phyloP scores from a whole-genome alignment of 2,797 vertebrate genomes.

The Hozukius guyotensis region DNA sequence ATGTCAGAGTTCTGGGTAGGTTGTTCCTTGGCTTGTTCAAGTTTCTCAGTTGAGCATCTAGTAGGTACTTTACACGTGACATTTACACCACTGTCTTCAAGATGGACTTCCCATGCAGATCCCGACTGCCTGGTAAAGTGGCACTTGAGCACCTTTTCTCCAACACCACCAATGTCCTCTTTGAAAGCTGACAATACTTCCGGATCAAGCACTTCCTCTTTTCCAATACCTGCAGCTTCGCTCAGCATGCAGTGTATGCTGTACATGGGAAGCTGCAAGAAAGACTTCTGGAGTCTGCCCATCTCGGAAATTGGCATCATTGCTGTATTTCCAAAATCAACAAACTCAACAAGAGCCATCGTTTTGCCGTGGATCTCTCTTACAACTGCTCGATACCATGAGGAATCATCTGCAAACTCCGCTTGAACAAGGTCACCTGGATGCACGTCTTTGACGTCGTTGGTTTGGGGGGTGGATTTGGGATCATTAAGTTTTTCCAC shows the following conservation, averaged over 20 bases:
- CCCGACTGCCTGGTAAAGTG: conserved; percentile 84
- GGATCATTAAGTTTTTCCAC: conserved; percentile 85
- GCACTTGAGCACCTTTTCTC: conserved; percentile 78
- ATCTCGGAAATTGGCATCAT: conserved; percentile 76
- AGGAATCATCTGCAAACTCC: conserved; percentile 87
- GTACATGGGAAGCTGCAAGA: conserved; percentile 78
- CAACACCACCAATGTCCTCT: conserved; percentile 72
- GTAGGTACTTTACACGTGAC: conserved; percentile 70
- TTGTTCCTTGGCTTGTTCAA: conserved; percentile 47
- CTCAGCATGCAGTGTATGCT: conserved; percentile 86
- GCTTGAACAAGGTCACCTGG: conserved; percentile 88
- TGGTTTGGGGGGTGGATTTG: conserved; percentile 26
- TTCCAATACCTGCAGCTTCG: conserved; percentile 49
- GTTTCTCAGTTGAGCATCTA: conserved; percentile 25
- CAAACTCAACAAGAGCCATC: conserved; percentile 84
- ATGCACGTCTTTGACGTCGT: conserved; percentile 67
- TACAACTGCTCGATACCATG: conserved; percentile 91
- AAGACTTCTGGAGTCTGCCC: conserved; percentile 70
- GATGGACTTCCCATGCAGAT: conserved; percentile 88
- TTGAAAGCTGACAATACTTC: conserved; percentile 79
- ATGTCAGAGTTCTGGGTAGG: conserved; percentile 25
- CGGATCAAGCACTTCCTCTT: conserved; percentile 45
- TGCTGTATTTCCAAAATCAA: conserved; percentile 93
- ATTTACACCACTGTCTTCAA: conserved; percentile 78
- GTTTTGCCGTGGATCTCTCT: conserved; percentile 64